Evolutionary conservation across 2,888 invertebrate species (phyloP), one percentile per base, ranked within the genome.

Genomic region (Plusia festucae): DNA sequence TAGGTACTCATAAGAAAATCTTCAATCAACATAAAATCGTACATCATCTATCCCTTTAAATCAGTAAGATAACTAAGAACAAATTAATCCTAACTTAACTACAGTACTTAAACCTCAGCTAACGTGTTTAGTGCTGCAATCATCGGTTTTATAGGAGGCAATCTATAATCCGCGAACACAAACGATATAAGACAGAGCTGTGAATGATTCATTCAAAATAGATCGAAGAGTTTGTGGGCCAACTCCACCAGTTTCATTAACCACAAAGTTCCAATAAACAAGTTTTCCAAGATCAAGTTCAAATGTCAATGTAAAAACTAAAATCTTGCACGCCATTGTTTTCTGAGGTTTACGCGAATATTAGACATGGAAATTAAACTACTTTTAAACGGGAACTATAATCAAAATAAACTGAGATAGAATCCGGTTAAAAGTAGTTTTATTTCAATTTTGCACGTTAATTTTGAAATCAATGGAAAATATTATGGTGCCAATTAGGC

Each of bases 141-240:
- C 56, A 58, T 27, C 34, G 51, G 18, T 27, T 52, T 52, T 52
- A 59, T 24, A 59, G 58, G 18, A 53, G 34, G 11, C 24, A 55
- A 52, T 56, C 18, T 22, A 15, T 22, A 52, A 64, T 18, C 34
- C 22, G 1, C 2, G 18, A 40, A 46, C 4, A 32, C 46, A 49
- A 18, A 20, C 46, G 46, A 30, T 70, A 40, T 40, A 40, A 40
- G n/a, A 40, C n/a, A n/a, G 57, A 65, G 22, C 61, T 46, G 53
- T 73, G 74, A 79, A 79, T 77, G 66, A 71, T 65, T 72, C 72
- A 75, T 75, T 68, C 24, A 76, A 76, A 75, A 73, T 67, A 71
- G 68, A 76, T 65, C 63, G 65, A 71, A 64, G 70, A 59, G 32
- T n/a, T 32, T 30, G 30, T 61, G 46, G n/a, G 40, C 1, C n/a